Evolutionary conservation across 2,888 invertebrate species (phyloP).

Genomic region (Plagiodera versicolora): DNA sequence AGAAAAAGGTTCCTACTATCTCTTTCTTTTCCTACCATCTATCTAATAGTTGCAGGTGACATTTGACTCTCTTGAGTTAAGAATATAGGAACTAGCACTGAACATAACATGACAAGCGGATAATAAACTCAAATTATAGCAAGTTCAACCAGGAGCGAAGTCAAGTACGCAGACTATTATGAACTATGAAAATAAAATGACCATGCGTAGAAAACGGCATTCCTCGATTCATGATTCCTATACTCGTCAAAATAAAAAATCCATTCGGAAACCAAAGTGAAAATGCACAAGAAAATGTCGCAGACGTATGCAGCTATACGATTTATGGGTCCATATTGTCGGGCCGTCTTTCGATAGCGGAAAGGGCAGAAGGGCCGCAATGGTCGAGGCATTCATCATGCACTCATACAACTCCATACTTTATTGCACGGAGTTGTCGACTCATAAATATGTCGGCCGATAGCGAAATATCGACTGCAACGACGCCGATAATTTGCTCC

Average conservation of each 20-base stretch:
- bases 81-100: no score
- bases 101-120: no score
- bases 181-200: no score
- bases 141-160: no score
- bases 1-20: no score
- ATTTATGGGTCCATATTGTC: constrained; percentile 55
- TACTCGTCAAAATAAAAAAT: constrained; percentile 9
- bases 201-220: no score
- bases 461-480: constrained; percentile 51
- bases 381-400: constrained; percentile 50
- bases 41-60: no score
- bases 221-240: no score
- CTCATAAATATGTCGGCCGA: constrained; percentile 54
- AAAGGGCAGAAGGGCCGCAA: constrained; percentile 51
- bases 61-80: no score
- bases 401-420: constrained; percentile 38
- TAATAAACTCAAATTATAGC: no score
- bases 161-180: no score
- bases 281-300: constrained; percentile 45
- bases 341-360: constrained; percentile 50
- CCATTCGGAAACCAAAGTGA: constrained; percentile 11
- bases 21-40: no score
- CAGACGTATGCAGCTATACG: constrained; percentile 47
- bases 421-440: constrained; percentile 52
- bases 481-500: constrained; percentile 53